These are phyloP conservation scores for Ceyx cyanopectus DNA, from an alignment of 2,113 vertebrate genomes.

Conservation along the genomic window DNA sequence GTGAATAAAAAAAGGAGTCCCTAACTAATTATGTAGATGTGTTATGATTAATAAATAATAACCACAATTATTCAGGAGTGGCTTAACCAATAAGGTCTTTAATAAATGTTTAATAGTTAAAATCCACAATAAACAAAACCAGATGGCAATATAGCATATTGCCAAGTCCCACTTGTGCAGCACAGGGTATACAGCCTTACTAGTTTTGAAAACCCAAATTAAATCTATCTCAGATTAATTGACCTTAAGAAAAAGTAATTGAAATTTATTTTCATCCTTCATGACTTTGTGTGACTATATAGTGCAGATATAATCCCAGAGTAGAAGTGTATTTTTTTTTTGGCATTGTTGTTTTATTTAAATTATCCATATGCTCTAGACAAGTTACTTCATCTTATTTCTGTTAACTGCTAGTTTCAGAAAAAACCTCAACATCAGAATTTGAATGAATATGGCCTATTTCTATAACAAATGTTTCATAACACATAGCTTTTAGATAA, in stretches of 20 bases:
- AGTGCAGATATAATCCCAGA: not conserved
- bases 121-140: constrained; percentile 54
- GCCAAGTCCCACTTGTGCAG: constrained; percentile 20
- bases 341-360: not conserved
- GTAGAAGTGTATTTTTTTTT: not conserved
- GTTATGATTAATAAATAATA: constrained; percentile 58
- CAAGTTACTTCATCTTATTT: not conserved
- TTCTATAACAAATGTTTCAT: not conserved
- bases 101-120: constrained; percentile 70
- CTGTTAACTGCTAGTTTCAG: not conserved
- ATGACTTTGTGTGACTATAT: not conserved
- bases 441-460: not conserved
- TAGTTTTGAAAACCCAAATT: not conserved
- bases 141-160: constrained; percentile 46
- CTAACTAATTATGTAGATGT: constrained; percentile 43
- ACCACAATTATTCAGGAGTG: constrained; percentile 41
- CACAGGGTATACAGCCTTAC: not conserved
- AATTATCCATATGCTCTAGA: not conserved
- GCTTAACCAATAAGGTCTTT: constrained; percentile 59
- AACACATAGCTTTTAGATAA: not conserved
- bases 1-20: constrained; percentile 31
- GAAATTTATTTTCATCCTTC: not conserved
- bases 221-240: not conserved
- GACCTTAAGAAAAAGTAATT: not conserved
- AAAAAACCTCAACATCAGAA: not conserved